Base-by-base conservation (phyloP, 2,888 invertebrate species). In the Orgyia antiqua region DNA sequence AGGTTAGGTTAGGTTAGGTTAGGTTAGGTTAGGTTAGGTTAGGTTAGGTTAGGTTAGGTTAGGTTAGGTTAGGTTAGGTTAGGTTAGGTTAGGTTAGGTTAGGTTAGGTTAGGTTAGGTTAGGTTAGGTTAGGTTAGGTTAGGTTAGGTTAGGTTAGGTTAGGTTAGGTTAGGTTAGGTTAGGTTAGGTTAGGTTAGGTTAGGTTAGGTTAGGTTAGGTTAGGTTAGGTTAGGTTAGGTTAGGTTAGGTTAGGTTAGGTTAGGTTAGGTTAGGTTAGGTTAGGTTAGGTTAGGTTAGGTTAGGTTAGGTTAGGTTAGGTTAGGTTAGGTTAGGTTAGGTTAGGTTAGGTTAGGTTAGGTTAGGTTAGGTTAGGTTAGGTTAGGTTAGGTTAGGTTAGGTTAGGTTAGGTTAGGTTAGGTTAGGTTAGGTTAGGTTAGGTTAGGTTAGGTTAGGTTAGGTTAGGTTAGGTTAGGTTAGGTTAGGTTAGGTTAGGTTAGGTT, bases 1-100 rank as follows among this genome's bases (percentile, higher is more conserved):
- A 19, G 19, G 19, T 8, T 19, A 19, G 19, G 19, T 19, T 19
- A 19, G 19, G 19, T 19, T 19, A 19, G 30, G 30, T 30, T 30
- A 30, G 30, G 30, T 30, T 30, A 30, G 30, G 30, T 30, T 30
- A 30, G 30, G 30, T 30, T 30, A 30, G 30, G 30, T 30, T 30
- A 30, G 30, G 30, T 30, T 30, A 30, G 30, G 30, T 30, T 30
- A 30, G 30, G 30, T 30, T 30, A 30, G 30, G 29, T 29, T 30
- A 30, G 30, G 30, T 30, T 30, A 30, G 30, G 30, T 30, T 30
- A 30, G 30, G 30, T 30, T 30, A 30, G 30, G 30, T 30, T 30
- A 30, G 30, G 30, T 30, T 30, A 30, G 30, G 30, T 30, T 30
- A 30, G 30, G 30, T 30, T 30, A 30, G 30, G 30, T 30, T 30